Conservation (phyloP, 1,140 invertebrate genomes). For the Cotesia vestalis region DNA sequence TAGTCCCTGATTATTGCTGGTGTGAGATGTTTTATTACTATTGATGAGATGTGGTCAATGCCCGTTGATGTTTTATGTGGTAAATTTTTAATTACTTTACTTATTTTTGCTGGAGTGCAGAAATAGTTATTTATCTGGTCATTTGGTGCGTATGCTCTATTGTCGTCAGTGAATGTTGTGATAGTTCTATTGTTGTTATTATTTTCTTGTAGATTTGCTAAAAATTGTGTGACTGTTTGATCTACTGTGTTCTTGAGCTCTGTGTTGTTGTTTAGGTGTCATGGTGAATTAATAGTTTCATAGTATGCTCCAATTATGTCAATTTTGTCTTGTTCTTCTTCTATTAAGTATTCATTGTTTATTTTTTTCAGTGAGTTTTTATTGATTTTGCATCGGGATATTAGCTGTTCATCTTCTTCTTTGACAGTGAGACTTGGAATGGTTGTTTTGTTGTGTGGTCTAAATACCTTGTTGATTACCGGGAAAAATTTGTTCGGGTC, state of each 20-base stretch:
- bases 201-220: too few relatives aligned
- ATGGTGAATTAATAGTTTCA: slow-evolving; percentile 18
- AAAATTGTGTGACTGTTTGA: too few relatives aligned
- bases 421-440: slow-evolving; percentile 13
- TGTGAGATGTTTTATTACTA: background rate
- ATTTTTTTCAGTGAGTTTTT: background rate
- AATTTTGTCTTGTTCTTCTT: slow-evolving; percentile 1
- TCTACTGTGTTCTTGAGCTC: background rate
- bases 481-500: slow-evolving; percentile 36
- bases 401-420: background rate
- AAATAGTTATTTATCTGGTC: slow-evolving; percentile 9
- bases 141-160: background rate
- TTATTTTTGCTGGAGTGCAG: background rate
- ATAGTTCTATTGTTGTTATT: too few relatives aligned
- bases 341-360: slow-evolving; percentile 19
- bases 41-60: slow-evolving; percentile 13
- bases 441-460: slow-evolving; percentile 16
- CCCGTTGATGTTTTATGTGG: slow-evolving; percentile 30
- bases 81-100: slow-evolving; percentile 7
- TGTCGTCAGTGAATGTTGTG: too few relatives aligned
- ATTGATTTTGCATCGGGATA: background rate
- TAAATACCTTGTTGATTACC: slow-evolving; percentile 35
- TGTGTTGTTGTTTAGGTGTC: slow-evolving; percentile 20
- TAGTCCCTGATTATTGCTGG: background rate
- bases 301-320: slow-evolving; percentile 22